Evolutionary conservation across 2,113 vertebrate genomes (phyloP), one percentile per base, ranked within the genome.

Genomic region (Phyllostomus hastatus): DNA sequence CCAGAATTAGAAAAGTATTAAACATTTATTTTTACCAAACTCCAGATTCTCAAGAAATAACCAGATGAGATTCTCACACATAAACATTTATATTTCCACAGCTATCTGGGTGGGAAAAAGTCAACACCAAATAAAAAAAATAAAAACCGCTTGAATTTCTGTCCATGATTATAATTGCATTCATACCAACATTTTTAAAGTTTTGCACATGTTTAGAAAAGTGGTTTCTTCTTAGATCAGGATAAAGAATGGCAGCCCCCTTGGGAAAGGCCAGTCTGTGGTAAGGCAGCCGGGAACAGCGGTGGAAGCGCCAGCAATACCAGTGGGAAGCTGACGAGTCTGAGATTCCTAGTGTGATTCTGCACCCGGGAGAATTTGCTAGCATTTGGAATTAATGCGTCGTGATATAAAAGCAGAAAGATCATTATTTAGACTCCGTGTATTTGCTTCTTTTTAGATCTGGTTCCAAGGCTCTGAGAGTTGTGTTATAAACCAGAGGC

Each of bases 71-170:
- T 33, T 43, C 10, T 94, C 50, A 70, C 28, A 85, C 20, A 52
- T 24, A 96, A 54, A 75, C 8, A 59, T 90, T 88, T 80, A 50
- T 80, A 43, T 87, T 85, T 91, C 80, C 75, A 94, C n/a, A 38
- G 70, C n/a, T 88, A 52, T 92, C 70, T 92, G 76, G 57, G 90
- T 92, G 28, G 75, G 48, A 88, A 94, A 72, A 66, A 88, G 28
- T 52, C 48, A 85, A 88, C 91, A 90, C 90, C 82, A 90, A 95
- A 80, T 95, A 81, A 90, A 41, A 41, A 94, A 95, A 95, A 95
- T 94, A 89, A 93, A 95, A 94, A 89, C 73, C 79, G 91, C 59
- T 93, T 96, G 75, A 80, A 88, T 95, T 87, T 97, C 87, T 69
- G 33, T 57, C 70, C 61, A 73, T 16, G 54, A 72, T 90, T 90